Conservation (phyloP, 2,113 vertebrate species). For the Artemisiospiza belli region DNA sequence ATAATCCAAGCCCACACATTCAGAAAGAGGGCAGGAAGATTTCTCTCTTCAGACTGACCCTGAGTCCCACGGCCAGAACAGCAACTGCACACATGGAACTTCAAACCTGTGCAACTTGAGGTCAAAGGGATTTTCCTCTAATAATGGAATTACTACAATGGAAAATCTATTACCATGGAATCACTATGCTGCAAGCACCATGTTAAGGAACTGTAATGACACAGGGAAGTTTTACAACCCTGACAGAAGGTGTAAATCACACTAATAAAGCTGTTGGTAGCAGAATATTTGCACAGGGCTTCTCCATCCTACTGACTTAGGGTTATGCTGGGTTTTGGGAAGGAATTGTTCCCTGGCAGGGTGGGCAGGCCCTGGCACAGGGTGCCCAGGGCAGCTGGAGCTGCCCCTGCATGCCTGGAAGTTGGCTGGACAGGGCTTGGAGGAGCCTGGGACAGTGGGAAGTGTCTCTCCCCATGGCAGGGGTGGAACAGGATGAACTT, state of each 20-base stretch:
- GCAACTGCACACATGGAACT: not conserved
- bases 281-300: constrained; percentile 38
- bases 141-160: constrained; percentile 56
- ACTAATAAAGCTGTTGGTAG: constrained; percentile 59
- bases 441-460: not conserved
- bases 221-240: constrained; percentile 36
- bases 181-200: constrained; percentile 12
- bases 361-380: not conserved
- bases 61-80: not conserved
- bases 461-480: not conserved
- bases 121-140: constrained; percentile 28
- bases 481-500: not conserved
- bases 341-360: too few species aligned
- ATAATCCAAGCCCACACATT: not conserved
- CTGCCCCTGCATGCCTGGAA: not conserved
- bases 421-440: not conserved
- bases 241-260: constrained; percentile 42
- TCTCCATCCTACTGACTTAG: not conserved
- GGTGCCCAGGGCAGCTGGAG: not conserved
- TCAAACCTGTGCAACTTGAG: not conserved
- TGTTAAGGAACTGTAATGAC: constrained; percentile 11
- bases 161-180: constrained; percentile 43
- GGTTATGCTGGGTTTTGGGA: not conserved
- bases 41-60: not conserved
- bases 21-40: not conserved